Conservation (phyloP, 1,140 invertebrate species). For the Drosophila pachea region DNA sequence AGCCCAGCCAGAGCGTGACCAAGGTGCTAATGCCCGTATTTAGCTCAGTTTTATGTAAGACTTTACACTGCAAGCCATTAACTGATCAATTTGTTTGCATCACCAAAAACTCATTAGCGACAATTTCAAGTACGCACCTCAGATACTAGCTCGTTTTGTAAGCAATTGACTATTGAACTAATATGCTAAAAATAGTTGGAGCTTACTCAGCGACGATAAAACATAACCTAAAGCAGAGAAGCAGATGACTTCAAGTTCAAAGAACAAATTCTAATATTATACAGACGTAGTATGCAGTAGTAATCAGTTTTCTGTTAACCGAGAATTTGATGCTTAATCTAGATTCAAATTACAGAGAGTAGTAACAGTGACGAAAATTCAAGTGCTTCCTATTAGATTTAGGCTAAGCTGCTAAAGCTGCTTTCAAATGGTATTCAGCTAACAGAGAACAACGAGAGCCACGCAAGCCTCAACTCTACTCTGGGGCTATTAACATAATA, state of each 20-base stretch:
- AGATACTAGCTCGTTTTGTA: constrained; percentile 26
- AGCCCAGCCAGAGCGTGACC: constrained; percentile 8
- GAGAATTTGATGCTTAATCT: no score
- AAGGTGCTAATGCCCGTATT: constrained; percentile 20
- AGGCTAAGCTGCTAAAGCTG: no score
- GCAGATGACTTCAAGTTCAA: not conserved
- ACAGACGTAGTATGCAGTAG: no score
- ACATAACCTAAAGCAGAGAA: not conserved
- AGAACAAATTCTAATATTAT: no score
- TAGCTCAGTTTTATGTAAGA: constrained; percentile 9
- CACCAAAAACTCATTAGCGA: constrained; percentile 66
- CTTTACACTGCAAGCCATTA: constrained; percentile 44
- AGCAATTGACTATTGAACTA: constrained; percentile 1
- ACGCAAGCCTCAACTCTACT: not conserved
- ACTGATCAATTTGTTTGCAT: constrained; percentile 54
- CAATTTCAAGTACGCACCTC: constrained; percentile 47
- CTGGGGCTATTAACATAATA: not conserved
- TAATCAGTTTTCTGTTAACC: no score
- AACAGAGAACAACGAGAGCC: not conserved
- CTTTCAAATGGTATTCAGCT: not conserved
- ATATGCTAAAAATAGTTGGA: not conserved
- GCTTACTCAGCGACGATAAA: no score
- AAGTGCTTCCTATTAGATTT: no score
- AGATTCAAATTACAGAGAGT: no score
- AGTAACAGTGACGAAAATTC: no score